These are phyloP conservation scores for Eristalis pertinax DNA, from an alignment of 2,888 invertebrate genomes.

Conservation along the genomic window DNA sequence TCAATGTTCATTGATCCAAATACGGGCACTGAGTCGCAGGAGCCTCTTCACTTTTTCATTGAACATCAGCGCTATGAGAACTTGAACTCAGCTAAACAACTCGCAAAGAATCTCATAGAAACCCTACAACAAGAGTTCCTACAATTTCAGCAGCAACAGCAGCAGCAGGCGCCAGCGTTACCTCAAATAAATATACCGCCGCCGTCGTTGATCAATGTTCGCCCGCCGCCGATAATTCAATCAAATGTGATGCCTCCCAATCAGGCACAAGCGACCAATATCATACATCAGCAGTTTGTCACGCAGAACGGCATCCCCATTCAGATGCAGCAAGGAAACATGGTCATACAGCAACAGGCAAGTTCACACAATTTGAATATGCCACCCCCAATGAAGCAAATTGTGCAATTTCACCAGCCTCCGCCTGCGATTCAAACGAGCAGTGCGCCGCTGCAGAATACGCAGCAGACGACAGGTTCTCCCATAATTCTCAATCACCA, in stretches of 20 bases:
- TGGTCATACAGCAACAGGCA: slow-evolving; percentile 73
- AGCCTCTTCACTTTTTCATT: slow-evolving; percentile 89
- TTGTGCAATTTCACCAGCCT: slow-evolving; percentile 67
- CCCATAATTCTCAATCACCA: slow-evolving; percentile 71
- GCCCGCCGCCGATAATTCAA: slow-evolving; percentile 72
- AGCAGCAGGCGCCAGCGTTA: slow-evolving; percentile 57
- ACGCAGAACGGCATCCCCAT: slow-evolving; percentile 73
- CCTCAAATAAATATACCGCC: slow-evolving; percentile 74
- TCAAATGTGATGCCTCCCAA: slow-evolving; percentile 45
- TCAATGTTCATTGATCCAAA: slow-evolving; percentile 84
- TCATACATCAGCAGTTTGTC: slow-evolving; percentile 74
- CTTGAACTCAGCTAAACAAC: slow-evolving; percentile 83
- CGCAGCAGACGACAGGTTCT: slow-evolving; percentile 44
- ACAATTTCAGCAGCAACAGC: slow-evolving; percentile 74
- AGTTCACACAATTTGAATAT: slow-evolving; percentile 73
- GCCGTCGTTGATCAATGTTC: slow-evolving; percentile 72
- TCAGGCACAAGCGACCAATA: slow-evolving; percentile 52
- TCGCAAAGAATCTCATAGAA: slow-evolving; percentile 90
- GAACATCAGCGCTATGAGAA: slow-evolving; percentile 88
- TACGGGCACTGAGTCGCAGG: slow-evolving; percentile 84
- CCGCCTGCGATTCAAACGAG: slow-evolving; percentile 54
- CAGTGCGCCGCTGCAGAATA: slow-evolving; percentile 13
- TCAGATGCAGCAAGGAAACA: slow-evolving; percentile 74
- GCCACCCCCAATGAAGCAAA: slow-evolving; percentile 66
- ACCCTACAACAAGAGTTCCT: slow-evolving; percentile 86